Conservation (phyloP, 2,113 vertebrate genomes). For the Empidonax traillii region DNA sequence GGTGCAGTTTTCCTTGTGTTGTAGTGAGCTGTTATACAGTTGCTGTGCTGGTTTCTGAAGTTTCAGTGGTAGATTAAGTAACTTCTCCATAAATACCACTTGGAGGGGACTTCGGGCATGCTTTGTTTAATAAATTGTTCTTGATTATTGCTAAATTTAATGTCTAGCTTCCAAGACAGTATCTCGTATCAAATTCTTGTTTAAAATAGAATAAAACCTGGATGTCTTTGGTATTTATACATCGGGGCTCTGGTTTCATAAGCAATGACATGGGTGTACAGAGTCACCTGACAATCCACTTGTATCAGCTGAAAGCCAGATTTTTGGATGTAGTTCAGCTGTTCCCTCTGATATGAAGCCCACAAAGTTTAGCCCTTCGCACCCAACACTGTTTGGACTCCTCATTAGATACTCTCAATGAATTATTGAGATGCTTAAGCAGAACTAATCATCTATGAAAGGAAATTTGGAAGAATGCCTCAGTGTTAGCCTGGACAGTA, state of each 20-base stretch:
- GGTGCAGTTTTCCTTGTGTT: background rate
- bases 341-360: background rate
- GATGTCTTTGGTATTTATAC: background rate
- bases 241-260: slow-evolving; percentile 20
- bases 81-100: background rate
- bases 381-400: background rate
- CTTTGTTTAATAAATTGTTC: background rate
- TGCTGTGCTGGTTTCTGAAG: background rate
- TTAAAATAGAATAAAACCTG: slow-evolving; percentile 43
- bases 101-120: background rate
- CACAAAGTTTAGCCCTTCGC: background rate
- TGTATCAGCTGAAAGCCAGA: background rate
- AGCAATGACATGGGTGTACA: background rate
- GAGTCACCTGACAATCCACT: background rate
- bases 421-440: background rate
- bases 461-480: background rate
- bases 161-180: background rate
- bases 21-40: background rate
- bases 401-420: background rate
- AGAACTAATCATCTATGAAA: background rate
- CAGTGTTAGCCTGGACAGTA: background rate
- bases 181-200: background rate
- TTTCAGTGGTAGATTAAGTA: background rate
- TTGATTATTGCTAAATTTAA: background rate
- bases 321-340: slow-evolving; percentile 3